Evolutionary conservation across 2,113 vertebrate species (phyloP), one percentile per base, ranked within the genome.

Genomic region (Brienomyrus longianalis): DNA sequence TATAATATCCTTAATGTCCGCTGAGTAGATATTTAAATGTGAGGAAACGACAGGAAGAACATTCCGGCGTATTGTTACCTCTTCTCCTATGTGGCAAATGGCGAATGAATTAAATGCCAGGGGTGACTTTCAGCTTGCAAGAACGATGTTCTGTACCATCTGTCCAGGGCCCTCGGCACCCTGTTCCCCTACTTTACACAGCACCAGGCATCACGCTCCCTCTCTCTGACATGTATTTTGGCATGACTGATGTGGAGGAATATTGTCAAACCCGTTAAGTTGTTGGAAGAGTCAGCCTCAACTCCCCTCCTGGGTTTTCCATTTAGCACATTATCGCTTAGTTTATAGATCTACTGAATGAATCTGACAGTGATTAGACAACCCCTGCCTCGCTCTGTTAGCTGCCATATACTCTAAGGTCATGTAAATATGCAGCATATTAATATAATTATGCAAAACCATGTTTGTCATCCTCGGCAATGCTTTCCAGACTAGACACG

Each of bases 371-470:
- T 94, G 92, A 94, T 94, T 93, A 94, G 92, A 62, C 83, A 9
- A 85, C 90, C 91, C 48, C 84, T 91, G 89, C 90, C 90, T 92
- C 84, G 39, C 89, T 89, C 90, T 91, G 90, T 90, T 92, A 92
- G 90, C 92, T 92, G 92, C 83, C 88, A 51, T 52, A 87, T 89
- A 91, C 91, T 90, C 90, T 90, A 90, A 94, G 93, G 94, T 94
- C 92, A 92, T 91, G 90, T 92, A 94, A 95, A 94, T 94, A 94
- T 92, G 90, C 91, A 90, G 90, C 92, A 92, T 91, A 94, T 94
- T 94, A 94, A 95, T 92, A 91, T 92, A 93, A 95, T 95, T 94
- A 95, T 95, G 94, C 94, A 93, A 94, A 93, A 56, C 62, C 59
- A 31, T 90, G 84, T 87, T 90, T 90, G 90, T 90, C 62, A 90